A percentile compares a stretch with the other conserved stretches of the same genome.
Evolutionary conservation across 2,888 invertebrate genomes (phyloP).

Genomic region (Catocala fraxini): DNA sequence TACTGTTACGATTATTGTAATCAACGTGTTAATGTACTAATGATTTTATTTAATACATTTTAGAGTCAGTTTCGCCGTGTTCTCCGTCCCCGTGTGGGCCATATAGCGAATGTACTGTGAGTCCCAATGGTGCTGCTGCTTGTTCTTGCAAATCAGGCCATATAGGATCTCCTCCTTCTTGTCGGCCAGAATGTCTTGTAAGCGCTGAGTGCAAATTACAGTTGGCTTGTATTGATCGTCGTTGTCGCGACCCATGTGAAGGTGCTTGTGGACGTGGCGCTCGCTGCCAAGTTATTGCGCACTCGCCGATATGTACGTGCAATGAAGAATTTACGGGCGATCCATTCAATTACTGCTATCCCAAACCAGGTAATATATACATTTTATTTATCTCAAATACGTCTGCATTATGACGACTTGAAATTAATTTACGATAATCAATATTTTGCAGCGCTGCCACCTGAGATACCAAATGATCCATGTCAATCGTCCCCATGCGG

Average conservation of each 20-base stretch:
- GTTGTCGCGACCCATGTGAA: constrained; percentile 92
- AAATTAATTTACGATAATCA: background rate
- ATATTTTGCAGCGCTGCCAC: constrained; percentile 57
- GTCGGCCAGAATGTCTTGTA: constrained; percentile 92
- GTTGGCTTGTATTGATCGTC: constrained; percentile 90
- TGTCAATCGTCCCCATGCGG: constrained; percentile 91
- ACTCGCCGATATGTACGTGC: constrained; percentile 92
- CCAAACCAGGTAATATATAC: constrained; percentile 81
- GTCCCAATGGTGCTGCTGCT: constrained; percentile 85
- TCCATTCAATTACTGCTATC: constrained; percentile 90
- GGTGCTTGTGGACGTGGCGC: constrained; percentile 92
- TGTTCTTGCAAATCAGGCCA: constrained; percentile 92
- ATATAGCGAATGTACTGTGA: constrained; percentile 89
- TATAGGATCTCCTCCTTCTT: constrained; percentile 91
- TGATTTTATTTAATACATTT: constrained; percentile 12
- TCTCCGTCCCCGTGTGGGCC: constrained; percentile 93
- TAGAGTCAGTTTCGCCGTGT: constrained; percentile 82
- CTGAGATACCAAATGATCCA: constrained; percentile 76
- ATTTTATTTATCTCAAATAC: too few species aligned
- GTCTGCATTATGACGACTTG: too few species aligned
- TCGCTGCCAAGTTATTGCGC: constrained; percentile 91
- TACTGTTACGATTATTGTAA: background rate
- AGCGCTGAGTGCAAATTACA: constrained; percentile 91
- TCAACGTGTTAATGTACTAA: constrained; percentile 2
- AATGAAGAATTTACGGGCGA: constrained; percentile 90